Conservation (phyloP, 2,888 invertebrate genomes). For the Torymus texanus region DNA sequence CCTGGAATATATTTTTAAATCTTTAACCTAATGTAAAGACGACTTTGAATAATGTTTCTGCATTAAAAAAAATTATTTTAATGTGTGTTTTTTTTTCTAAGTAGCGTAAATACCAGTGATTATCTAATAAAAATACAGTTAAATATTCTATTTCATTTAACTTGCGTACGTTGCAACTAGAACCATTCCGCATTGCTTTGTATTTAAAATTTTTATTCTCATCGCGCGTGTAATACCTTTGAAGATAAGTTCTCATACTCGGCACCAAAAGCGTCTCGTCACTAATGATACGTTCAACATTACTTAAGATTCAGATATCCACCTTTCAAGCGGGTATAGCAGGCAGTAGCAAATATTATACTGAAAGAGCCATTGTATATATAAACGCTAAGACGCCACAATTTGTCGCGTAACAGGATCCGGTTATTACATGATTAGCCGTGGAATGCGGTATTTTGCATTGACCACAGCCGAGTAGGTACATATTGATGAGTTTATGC, state of each 20-base stretch:
- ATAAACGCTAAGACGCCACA: conserved; percentile 4
- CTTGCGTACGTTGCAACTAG: too few relatives aligned
- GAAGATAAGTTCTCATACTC: background rate
- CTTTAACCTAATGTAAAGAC: too few relatives aligned
- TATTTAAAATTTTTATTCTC: too few relatives aligned
- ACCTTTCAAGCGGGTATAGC: background rate
- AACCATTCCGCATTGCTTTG: too few relatives aligned
- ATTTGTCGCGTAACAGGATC: conserved; percentile 17
- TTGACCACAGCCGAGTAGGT: background rate
- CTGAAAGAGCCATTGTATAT: background rate
- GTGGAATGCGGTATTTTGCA: conserved; percentile 8
- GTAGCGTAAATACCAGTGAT: too few relatives aligned
- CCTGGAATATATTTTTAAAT: too few relatives aligned
- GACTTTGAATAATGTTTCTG: too few relatives aligned
- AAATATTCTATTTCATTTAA: too few relatives aligned
- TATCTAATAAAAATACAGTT: too few relatives aligned
- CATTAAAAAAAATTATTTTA: too few relatives aligned
- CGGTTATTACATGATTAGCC: conserved; percentile 22
- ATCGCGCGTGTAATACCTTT: too few relatives aligned
- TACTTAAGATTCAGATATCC: background rate
- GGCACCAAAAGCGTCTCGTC: background rate
- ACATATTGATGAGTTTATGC: conserved; percentile 4
- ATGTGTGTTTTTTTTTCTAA: too few relatives aligned
- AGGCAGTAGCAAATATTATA: background rate
- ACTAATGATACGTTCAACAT: background rate